A percentile compares a stretch with the other conserved stretches of the same genome.
phyloP scores from a whole-genome alignment of 2,888 invertebrate genomes.

The Heteropelma amictum region DNA sequence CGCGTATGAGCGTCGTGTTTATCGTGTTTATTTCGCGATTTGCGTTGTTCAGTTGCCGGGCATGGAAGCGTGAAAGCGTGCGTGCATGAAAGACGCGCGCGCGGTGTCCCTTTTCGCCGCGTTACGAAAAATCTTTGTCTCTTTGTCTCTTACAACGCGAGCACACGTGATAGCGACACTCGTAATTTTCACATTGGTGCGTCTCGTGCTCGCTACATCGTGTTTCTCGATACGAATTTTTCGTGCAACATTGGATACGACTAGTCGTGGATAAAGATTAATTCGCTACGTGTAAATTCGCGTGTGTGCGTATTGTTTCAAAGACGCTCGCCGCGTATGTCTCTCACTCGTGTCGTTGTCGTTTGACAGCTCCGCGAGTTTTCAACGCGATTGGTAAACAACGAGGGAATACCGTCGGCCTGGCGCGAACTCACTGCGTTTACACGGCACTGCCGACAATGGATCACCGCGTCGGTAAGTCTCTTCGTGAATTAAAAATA shows the following conservation, averaged over 20 bases:
- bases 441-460: constrained; percentile 61
- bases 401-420: constrained; percentile 55
- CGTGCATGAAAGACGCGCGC: constrained; percentile 40
- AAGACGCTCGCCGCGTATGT: constrained; percentile 1
- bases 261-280: not conserved
- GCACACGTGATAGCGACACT: not conserved
- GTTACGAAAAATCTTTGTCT: not conserved
- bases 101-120: constrained; percentile 29
- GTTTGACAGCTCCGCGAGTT: constrained; percentile 62
- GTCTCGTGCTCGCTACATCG: not conserved
- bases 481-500: not conserved
- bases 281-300: not conserved
- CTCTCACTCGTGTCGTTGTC: constrained; percentile 17
- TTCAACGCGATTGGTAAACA: constrained; percentile 61
- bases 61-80: constrained; percentile 60
- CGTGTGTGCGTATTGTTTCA: not conserved
- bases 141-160: not conserved
- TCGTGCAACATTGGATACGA: not conserved
- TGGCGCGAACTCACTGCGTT: constrained; percentile 62
- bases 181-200: not conserved
- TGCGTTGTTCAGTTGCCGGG: constrained; percentile 50
- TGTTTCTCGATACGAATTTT: not conserved
- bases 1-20: not conserved
- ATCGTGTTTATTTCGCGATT: constrained; percentile 9
- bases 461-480: constrained; percentile 68